A percentile compares a stretch with the other conserved stretches of the same genome.
phyloP scores from a whole-genome alignment of 1,140 invertebrate species.

The Gryllus bimaculatus region DNA sequence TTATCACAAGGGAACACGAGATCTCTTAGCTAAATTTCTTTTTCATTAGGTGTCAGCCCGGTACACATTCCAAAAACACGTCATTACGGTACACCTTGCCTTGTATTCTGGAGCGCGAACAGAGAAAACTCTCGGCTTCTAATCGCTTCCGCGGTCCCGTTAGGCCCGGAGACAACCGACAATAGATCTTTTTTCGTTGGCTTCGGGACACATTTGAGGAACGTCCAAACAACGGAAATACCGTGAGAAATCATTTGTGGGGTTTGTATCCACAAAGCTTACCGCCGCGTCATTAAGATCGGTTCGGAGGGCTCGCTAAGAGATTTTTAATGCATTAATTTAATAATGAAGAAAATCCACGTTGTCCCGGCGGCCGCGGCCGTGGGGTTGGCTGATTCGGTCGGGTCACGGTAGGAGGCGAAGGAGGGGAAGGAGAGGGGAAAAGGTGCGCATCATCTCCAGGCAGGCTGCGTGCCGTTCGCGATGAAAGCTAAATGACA shows the following conservation, averaged over 20 bases:
- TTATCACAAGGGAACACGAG: not conserved
- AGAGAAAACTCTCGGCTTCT: not conserved
- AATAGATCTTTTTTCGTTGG: not conserved
- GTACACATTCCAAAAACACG: not conserved
- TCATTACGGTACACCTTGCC: not conserved
- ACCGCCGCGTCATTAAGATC: not conserved
- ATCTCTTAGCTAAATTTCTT: slow-evolving; percentile 2
- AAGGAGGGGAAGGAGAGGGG: too few species aligned
- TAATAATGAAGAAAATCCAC: not conserved
- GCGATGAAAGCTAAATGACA: not conserved
- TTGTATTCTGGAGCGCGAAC: not conserved
- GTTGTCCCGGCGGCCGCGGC: not conserved
- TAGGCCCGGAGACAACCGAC: not conserved
- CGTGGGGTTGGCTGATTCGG: not conserved
- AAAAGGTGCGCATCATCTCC: not conserved
- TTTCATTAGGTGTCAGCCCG: not conserved
- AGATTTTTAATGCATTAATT: slow-evolving; percentile 1
- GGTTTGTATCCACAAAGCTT: not conserved
- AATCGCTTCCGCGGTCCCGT: not conserved
- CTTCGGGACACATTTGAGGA: not conserved
- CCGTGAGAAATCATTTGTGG: not conserved
- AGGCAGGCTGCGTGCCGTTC: not conserved
- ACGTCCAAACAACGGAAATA: not conserved
- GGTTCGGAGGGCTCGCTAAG: not conserved
- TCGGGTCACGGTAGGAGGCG: not conserved